phyloP scores from a whole-genome alignment of 2,113 vertebrate genomes.

The Furnarius figulus region DNA sequence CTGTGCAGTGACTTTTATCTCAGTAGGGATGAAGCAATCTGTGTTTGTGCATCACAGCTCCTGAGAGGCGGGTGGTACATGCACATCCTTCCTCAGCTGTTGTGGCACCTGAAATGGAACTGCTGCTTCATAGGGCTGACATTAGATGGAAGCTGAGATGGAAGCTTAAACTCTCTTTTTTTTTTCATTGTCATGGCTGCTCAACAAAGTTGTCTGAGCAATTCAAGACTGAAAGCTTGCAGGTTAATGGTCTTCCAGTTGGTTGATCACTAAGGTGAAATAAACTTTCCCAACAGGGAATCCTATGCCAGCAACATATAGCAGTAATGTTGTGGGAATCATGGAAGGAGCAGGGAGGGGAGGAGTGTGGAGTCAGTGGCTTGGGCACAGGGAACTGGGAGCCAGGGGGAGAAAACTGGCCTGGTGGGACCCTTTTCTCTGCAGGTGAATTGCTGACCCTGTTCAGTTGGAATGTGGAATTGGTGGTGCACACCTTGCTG shows the following conservation, averaged over 20 bases:
- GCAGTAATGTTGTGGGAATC: background rate
- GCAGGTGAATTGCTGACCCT: background rate
- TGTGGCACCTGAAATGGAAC: background rate
- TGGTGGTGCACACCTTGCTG: background rate
- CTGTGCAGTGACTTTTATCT: background rate
- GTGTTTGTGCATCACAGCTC: background rate
- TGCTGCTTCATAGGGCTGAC: background rate
- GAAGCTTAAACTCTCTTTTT: background rate
- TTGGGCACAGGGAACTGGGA: background rate
- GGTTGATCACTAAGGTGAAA: background rate
- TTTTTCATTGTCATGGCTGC: background rate
- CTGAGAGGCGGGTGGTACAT: background rate
- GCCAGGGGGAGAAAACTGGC: background rate
- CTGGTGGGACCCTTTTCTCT: background rate
- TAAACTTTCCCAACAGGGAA: background rate
- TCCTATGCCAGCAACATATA: background rate
- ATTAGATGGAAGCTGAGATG: background rate
- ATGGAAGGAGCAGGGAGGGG: background rate
- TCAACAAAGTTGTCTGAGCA: background rate
- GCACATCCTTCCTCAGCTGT: background rate
- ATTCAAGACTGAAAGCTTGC: background rate
- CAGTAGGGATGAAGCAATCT: background rate
- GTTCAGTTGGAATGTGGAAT: background rate
- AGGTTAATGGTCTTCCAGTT: conserved; percentile 8
- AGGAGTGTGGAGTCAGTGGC: background rate